A percentile compares a stretch with the other conserved stretches of the same genome.
Conservation (phyloP, 2,888 invertebrate genomes). For the Dioctria linearis region DNA sequence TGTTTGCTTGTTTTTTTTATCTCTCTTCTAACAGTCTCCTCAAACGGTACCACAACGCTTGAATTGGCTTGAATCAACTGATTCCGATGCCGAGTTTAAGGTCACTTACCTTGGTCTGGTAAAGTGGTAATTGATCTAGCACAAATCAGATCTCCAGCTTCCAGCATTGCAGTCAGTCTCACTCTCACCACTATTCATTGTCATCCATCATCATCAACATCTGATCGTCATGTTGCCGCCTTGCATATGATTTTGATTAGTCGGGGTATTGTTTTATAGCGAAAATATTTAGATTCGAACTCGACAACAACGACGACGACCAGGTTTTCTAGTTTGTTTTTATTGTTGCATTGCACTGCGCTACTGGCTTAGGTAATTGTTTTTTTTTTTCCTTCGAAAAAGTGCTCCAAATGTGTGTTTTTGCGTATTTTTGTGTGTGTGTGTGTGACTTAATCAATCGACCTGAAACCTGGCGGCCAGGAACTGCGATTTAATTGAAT, state of each 20-base stretch:
- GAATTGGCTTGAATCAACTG: neutral
- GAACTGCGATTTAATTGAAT: neutral
- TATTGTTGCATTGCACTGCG: too few species aligned
- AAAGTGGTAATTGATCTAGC: constrained; percentile 1
- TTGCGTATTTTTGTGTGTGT: constrained; percentile 11
- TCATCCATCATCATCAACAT: too few species aligned
- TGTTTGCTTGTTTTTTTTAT: neutral
- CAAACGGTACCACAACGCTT: neutral
- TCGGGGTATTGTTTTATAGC: too few species aligned
- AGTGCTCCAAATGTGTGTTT: constrained; percentile 37
- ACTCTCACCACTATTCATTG: too few species aligned
- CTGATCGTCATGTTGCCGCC: too few species aligned
- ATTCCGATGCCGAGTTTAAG: constrained; percentile 36
- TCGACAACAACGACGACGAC: too few species aligned
- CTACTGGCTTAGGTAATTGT: too few species aligned
- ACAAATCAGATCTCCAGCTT: neutral
- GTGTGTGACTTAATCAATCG: constrained; percentile 13
- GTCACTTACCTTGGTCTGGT: constrained; percentile 42
- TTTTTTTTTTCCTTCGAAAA: neutral
- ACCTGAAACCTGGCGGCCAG: constrained; percentile 1
- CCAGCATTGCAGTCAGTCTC: too few species aligned
- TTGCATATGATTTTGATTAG: too few species aligned
- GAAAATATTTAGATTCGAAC: too few species aligned
- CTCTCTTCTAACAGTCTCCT: too few species aligned
- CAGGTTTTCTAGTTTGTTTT: too few species aligned